These are phyloP conservation scores for Limanda limanda DNA, from an alignment of 2,113 vertebrate species.

Conservation along the genomic window DNA sequence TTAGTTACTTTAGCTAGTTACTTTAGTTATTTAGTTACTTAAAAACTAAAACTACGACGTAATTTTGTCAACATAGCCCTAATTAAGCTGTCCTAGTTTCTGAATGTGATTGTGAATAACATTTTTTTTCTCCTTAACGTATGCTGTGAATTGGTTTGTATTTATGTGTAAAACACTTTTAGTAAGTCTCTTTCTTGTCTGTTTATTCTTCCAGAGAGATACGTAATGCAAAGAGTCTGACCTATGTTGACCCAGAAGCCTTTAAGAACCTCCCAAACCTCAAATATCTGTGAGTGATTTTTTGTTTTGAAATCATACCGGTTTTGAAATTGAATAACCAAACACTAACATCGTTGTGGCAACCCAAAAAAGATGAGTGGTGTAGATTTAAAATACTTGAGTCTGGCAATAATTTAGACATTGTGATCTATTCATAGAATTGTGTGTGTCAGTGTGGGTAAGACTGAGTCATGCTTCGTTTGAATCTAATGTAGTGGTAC, in stretches of 20 bases:
- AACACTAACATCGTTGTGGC: slow-evolving; percentile 13
- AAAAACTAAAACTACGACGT: too few species aligned
- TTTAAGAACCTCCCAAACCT: slow-evolving; percentile 91
- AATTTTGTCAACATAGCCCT: too few species aligned
- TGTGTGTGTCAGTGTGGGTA: background rate
- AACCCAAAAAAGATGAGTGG: background rate
- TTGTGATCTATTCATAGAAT: slow-evolving; percentile 22
- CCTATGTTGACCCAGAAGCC: slow-evolving; percentile 87
- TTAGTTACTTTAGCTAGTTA: too few species aligned
- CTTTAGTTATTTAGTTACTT: too few species aligned
- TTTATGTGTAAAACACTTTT: background rate
- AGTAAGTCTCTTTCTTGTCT: slow-evolving; percentile 14
- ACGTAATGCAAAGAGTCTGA: slow-evolving; percentile 90
- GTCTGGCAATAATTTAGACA: slow-evolving; percentile 24
- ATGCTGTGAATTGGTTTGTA: too few species aligned
- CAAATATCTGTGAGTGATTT: slow-evolving; percentile 92
- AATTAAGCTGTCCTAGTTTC: background rate
- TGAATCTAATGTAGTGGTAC: slow-evolving; percentile 15
- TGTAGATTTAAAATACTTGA: slow-evolving; percentile 22
- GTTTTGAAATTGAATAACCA: slow-evolving; percentile 1
- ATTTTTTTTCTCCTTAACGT: too few species aligned
- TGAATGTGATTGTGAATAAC: background rate
- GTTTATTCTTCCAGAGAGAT: slow-evolving; percentile 88
- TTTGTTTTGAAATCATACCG: background rate
- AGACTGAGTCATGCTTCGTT: slow-evolving; percentile 18